Evolutionary conservation across 2,888 invertebrate species (phyloP).

Genomic region (Arrhopalites spinosus): DNA sequence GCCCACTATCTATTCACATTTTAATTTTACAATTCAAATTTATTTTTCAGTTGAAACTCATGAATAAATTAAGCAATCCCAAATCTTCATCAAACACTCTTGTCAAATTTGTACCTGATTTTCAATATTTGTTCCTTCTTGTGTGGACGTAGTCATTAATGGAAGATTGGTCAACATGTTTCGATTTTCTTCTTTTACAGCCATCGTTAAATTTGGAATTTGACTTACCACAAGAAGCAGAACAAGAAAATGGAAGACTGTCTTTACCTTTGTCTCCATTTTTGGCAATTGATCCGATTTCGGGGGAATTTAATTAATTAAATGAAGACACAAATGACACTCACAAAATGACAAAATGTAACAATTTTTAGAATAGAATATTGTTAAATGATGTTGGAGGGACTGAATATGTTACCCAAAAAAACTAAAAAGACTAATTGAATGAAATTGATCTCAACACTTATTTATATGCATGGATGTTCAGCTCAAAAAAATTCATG

Average conservation of each 20-base stretch:
- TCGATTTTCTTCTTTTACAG: neutral
- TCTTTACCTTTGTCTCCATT: neutral
- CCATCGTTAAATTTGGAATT: neutral
- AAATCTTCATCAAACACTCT: neutral
- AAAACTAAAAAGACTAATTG: neutral
- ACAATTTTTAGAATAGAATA: no score
- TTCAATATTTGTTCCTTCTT: neutral
- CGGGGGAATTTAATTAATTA: no score
- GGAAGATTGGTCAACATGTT: neutral
- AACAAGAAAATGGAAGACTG: neutral
- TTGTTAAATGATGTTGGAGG: no score
- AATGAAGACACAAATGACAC: no score
- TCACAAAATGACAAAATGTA: no score
- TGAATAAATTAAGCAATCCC: no score
- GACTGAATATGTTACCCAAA: no score
- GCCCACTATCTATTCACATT: neutral
- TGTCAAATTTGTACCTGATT: neutral
- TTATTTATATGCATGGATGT: neutral
- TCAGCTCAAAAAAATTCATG: no score
- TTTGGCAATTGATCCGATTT: no score
- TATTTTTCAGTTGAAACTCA: no score
- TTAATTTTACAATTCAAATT: no score
- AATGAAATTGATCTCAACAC: neutral
- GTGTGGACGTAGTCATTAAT: neutral
- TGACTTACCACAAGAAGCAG: neutral